Evolutionary conservation across 2,797 vertebrate genomes (phyloP), one percentile per base, ranked within the genome.

Genomic region (Triplophysa yarkandensis): DNA sequence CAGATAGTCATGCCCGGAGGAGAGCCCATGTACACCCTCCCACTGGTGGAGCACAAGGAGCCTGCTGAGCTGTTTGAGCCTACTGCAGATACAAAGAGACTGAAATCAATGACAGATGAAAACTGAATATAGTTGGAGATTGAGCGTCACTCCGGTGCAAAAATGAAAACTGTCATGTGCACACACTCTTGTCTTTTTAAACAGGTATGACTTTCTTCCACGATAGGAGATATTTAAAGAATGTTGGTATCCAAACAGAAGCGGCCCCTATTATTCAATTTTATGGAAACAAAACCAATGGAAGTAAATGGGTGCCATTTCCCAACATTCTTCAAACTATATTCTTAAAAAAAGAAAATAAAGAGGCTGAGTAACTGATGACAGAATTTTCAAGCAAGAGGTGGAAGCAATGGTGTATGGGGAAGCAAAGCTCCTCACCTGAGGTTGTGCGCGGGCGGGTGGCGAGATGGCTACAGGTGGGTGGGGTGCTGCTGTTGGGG

Each of bases 11-110:
- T 91, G 9, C 93, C 93, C 0, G 95, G 95, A 0, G 96, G 97
- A 64, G 96, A 98, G 7, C 96, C 96, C 68, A 95, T 88, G 48
- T 90, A 94, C 16, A 95, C 87, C 17, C 93, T 94, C 25, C 95
- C 94, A 21, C 95, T 96, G 6, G 92, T 94, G 75, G 96, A 96
- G 85, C 95, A 98, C 71, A 99, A 89, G n/a, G 96, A 98, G 30
- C 95, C 96, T 6, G 93, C 95, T 0, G 96, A 98, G 65, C 96
- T 95, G 90, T 93, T 98, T 83, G 96, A 98, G 74, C 95, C 95
- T 83, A 96, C 97, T 99, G 76, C 36, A n/a, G 30, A 79, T 17
- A 64, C 21, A 81, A 1, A 11, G 9, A 25, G 21, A 57, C 36
- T 67, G 32, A 19, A 57, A 50, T 41, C 13, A 17, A 4, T 17